These are phyloP conservation scores for Hemibates koningsi DNA, from an alignment of 2,113 vertebrate genomes.

Conservation along the genomic window DNA sequence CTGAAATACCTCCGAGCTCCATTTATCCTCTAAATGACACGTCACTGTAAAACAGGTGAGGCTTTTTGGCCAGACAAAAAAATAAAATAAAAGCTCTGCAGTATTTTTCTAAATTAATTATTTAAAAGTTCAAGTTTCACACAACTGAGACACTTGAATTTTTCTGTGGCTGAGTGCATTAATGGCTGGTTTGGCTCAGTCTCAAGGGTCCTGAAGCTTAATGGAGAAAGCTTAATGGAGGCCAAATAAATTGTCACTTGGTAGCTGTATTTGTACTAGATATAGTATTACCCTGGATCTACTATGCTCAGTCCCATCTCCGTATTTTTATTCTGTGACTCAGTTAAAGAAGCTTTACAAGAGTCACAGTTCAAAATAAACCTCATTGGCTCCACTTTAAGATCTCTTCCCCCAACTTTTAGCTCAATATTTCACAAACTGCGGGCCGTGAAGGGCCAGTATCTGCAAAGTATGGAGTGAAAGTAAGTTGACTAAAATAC, in stretches of 20 bases:
- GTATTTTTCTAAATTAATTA: neutral
- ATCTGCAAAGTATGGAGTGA: neutral
- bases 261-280: neutral
- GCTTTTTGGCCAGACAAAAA: neutral
- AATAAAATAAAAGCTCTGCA: neutral
- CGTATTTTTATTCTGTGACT: neutral
- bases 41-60: neutral
- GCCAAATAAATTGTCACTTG: neutral
- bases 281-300: neutral
- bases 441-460: neutral
- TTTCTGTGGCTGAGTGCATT: neutral
- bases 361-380: neutral
- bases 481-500: neutral
- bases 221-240: neutral
- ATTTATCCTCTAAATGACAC: conserved; percentile 16
- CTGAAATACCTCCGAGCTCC: conserved; percentile 10
- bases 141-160: neutral
- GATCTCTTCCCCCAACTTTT: neutral
- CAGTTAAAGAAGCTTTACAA: neutral
- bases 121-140: neutral
- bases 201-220: neutral
- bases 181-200: neutral
- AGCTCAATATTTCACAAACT: neutral
- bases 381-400: neutral
- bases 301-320: neutral